phyloP scores from a whole-genome alignment of 1,140 invertebrate genomes.

The Aphidius ervi region DNA sequence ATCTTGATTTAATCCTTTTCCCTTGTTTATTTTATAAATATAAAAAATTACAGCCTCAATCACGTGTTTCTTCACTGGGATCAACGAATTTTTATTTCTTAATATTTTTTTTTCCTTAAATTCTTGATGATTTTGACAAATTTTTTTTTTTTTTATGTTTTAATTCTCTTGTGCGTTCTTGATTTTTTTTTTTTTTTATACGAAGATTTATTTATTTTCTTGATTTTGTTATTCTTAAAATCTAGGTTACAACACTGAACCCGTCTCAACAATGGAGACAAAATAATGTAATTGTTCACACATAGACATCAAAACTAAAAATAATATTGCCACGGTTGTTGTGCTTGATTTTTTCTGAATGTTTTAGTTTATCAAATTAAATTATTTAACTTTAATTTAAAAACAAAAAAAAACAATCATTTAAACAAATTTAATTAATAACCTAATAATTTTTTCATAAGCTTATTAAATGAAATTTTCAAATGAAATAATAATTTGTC shows the following conservation, averaged over 20 bases:
- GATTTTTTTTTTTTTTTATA: constrained; percentile 5
- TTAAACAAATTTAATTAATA: not conserved
- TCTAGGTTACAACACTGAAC: constrained; percentile 52
- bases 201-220: constrained; percentile 5
- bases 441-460: too few relatives aligned
- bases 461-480: too few relatives aligned
- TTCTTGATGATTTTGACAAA: too few relatives aligned
- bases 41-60: constrained; percentile 19
- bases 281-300: constrained; percentile 45
- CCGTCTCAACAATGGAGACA: constrained; percentile 45
- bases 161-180: constrained; percentile 12
- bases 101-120: constrained; percentile 2
- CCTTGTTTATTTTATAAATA: constrained; percentile 16
- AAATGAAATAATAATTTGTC: too few relatives aligned
- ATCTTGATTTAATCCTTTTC: constrained; percentile 1
- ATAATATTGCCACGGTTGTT: not conserved
- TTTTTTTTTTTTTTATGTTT: constrained; percentile 20
- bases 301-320: constrained; percentile 23
- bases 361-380: too few relatives aligned
- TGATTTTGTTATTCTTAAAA: constrained; percentile 39
- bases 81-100: constrained; percentile 1
- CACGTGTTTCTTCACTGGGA: not conserved
- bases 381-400: constrained; percentile 14
- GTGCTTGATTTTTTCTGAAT: too few relatives aligned
- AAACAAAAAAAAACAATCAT: not conserved